Percentiles rank a stretch among this genome's conserved stretches.
Evolutionary conservation across 2,888 invertebrate genomes (phyloP).

Genomic region (Hedya salicella): DNA sequence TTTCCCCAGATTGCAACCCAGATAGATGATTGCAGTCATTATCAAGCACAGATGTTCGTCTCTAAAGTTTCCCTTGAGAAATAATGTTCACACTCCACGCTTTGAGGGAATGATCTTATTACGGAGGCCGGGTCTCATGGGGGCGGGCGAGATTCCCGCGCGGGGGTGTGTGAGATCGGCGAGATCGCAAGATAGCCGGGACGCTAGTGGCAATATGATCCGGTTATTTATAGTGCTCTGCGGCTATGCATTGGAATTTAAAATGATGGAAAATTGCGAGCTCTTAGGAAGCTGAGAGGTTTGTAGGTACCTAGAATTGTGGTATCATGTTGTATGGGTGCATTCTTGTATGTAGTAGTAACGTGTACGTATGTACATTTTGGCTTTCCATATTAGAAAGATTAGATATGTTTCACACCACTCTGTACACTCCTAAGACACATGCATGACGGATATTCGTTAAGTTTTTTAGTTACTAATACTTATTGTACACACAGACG

Average conservation of each 20-base stretch:
- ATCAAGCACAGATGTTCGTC: conserved; percentile 29
- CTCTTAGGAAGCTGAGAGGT: neutral
- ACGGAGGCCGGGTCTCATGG: conserved; percentile 44
- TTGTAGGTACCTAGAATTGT: neutral
- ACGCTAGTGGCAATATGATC: conserved; percentile 44
- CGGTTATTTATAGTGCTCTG: conserved; percentile 42
- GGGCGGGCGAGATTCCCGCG: conserved; percentile 34
- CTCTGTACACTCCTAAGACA: too few species aligned
- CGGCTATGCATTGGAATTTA: conserved; percentile 35
- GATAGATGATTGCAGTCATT: conserved; percentile 37
- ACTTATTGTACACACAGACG: too few species aligned
- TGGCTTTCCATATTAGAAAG: too few species aligned
- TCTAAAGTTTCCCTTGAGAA: conserved; percentile 47
- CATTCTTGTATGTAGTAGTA: too few species aligned
- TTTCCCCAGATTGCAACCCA: conserved; percentile 26
- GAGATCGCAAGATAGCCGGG: conserved; percentile 10
- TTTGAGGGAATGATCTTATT: conserved; percentile 47
- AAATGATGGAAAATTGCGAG: conserved; percentile 32
- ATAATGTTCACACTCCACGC: conserved; percentile 46
- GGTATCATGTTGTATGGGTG: too few species aligned
- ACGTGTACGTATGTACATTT: too few species aligned
- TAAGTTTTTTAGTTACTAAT: too few species aligned
- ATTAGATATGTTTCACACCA: too few species aligned
- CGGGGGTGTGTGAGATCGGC: conserved; percentile 21
- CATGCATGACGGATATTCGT: too few species aligned